Evolutionary conservation across 2,797 vertebrate genomes (phyloP).

Genomic region (Ctenosaura bakeri): DNA sequence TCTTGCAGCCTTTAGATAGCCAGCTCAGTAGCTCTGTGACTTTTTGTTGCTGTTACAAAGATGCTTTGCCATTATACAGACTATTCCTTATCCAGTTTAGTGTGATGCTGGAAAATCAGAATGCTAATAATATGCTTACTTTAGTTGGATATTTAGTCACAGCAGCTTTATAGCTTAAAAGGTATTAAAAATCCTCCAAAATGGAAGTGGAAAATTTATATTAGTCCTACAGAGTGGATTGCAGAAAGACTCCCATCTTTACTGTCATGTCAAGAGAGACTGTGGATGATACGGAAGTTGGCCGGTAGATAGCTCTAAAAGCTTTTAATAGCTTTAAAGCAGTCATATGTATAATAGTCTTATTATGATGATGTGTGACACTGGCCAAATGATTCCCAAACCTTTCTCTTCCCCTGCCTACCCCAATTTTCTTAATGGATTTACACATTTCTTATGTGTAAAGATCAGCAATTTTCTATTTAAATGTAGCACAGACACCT

Average conservation of each 20-base stretch:
- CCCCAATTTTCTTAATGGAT: conserved; percentile 2
- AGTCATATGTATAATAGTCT: conserved; percentile 24
- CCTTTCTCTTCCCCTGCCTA: neutral
- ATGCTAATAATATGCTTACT: conserved; percentile 34
- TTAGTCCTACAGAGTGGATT: conserved; percentile 49
- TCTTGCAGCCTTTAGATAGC: conserved; percentile 9
- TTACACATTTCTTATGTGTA: conserved; percentile 15
- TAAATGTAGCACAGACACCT: neutral
- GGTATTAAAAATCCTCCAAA: conserved; percentile 30
- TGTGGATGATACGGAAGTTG: conserved; percentile 58
- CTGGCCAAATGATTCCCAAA: neutral
- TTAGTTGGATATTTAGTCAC: conserved; percentile 10
- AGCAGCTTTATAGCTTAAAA: conserved; percentile 48
- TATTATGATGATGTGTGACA: neutral
- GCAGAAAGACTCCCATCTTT: conserved; percentile 33
- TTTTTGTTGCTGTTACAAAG: conserved; percentile 8
- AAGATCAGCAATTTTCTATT: neutral
- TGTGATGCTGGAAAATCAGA: conserved; percentile 16
- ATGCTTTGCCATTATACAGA: neutral
- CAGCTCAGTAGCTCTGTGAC: neutral
- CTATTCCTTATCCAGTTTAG: conserved; percentile 2
- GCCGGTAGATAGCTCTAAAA: conserved; percentile 43
- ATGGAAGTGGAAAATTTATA: conserved; percentile 48
- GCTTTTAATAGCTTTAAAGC: conserved; percentile 13
- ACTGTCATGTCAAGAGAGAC: conserved; percentile 45